These are phyloP conservation scores for Vombatus ursinus DNA, from an alignment of 2,113 vertebrate genomes.

Conservation along the genomic window DNA sequence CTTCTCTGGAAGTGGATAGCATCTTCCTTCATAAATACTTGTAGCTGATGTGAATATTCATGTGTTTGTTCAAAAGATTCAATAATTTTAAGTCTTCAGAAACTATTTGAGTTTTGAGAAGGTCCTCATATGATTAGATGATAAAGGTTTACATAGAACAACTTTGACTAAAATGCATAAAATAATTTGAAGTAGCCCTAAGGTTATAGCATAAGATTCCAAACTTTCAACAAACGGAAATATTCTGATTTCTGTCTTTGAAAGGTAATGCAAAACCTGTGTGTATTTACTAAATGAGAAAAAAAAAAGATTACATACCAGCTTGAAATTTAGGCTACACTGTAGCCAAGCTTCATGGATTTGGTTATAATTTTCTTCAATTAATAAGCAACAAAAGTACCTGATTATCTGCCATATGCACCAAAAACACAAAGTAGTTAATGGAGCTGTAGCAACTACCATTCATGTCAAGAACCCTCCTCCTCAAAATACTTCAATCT, in stretches of 20 bases:
- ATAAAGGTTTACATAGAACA: not conserved
- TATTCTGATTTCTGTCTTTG: conserved; percentile 15
- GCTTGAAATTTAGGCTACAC: not conserved
- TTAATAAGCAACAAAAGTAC: not conserved
- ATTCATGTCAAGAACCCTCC: too few species aligned
- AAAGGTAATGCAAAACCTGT: conserved; percentile 45
- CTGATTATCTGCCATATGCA: not conserved
- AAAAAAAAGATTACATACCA: not conserved
- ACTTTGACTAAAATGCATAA: not conserved
- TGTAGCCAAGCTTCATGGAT: not conserved
- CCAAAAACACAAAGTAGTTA: not conserved
- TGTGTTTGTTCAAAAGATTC: not conserved
- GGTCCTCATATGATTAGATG: not conserved
- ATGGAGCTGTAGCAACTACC: not conserved
- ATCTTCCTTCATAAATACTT: too few species aligned
- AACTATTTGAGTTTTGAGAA: not conserved
- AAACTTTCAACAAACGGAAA: conserved; percentile 27
- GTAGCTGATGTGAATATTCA: too few species aligned
- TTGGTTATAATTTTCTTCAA: not conserved
- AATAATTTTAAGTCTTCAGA: not conserved
- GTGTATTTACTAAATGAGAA: conserved; percentile 10
- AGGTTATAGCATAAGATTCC: not conserved
- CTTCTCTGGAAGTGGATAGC: too few species aligned
- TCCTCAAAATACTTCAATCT: not conserved
- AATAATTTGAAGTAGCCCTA: not conserved